A percentile compares a stretch with the other conserved stretches of the same genome.
phyloP scores from a whole-genome alignment of 2,888 invertebrate genomes.

The Notodonta ziczac region DNA sequence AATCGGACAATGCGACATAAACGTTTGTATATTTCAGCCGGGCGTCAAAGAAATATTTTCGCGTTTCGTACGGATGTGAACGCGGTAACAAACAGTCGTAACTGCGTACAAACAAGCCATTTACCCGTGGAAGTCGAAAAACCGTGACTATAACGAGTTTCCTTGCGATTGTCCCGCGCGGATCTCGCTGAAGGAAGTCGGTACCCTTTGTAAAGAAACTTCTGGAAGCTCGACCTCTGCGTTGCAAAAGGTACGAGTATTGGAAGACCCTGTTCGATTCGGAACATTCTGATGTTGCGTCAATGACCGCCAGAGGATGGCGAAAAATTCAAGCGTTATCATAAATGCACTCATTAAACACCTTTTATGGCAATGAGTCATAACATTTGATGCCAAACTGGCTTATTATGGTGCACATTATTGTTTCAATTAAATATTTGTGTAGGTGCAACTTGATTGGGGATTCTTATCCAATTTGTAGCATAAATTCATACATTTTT shows the following conservation, averaged over 20 bases:
- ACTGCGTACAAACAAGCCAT: constrained; percentile 56
- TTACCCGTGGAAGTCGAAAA: constrained; percentile 42
- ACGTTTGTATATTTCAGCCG: constrained; percentile 63
- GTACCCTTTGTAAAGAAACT: constrained; percentile 30
- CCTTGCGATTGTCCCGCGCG: constrained; percentile 43
- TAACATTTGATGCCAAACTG: constrained; percentile 53
- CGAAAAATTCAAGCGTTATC: constrained; percentile 63
- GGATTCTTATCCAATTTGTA: too few relatives aligned
- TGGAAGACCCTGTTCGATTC: constrained; percentile 46
- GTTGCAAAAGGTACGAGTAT: constrained; percentile 21
- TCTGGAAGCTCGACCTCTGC: constrained; percentile 32
- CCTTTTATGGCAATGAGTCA: constrained; percentile 62
- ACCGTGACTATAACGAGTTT: constrained; percentile 43
- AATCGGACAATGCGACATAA: constrained; percentile 73
- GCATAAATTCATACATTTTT: background rate
- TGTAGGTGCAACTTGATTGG: constrained; percentile 8
- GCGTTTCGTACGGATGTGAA: constrained; percentile 56
- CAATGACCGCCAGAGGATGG: constrained; percentile 58
- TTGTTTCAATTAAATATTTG: constrained; percentile 39
- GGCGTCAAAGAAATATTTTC: constrained; percentile 65
- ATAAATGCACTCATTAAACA: constrained; percentile 66
- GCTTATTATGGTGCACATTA: constrained; percentile 47
- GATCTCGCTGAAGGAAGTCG: constrained; percentile 28
- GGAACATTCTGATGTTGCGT: constrained; percentile 52
- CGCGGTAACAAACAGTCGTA: constrained; percentile 69